phyloP scores from a whole-genome alignment of 2,113 vertebrate species.

The Tretioscincus oriximinensis region DNA sequence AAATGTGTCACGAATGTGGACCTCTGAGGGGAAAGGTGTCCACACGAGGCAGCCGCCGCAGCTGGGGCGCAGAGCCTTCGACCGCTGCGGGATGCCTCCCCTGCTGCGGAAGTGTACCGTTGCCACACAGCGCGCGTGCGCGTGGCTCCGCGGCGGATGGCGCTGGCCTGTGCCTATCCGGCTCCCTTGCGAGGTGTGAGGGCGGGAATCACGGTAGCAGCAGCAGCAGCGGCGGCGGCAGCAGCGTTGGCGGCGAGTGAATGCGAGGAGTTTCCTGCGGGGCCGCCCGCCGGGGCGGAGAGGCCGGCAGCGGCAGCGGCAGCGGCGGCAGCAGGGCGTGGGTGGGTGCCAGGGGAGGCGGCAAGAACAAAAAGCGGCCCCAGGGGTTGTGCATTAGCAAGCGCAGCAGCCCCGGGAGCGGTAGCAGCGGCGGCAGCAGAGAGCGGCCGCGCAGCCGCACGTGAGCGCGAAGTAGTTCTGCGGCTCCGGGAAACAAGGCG shows the following conservation, averaged over 20 bases:
- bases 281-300: neutral
- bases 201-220: conserved; percentile 5
- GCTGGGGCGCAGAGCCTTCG: neutral
- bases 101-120: neutral
- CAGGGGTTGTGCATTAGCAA: too few species aligned
- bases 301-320: too few species aligned
- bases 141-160: too few species aligned
- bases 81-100: too few species aligned
- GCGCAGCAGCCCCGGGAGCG: neutral
- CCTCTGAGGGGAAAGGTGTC: neutral
- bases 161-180: too few species aligned
- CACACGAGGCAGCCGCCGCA: neutral
- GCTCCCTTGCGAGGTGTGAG: neutral
- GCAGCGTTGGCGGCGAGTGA: neutral
- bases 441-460: neutral
- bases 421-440: neutral
- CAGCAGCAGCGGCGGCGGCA: neutral
- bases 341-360: neutral
- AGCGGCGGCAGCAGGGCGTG: neutral
- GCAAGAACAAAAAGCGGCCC: too few species aligned
- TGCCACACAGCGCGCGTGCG: too few species aligned
- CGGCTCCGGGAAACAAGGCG: too few species aligned
- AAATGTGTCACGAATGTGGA: neutral
- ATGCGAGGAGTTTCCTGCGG: conserved; percentile 21
- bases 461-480: too few species aligned